These are phyloP conservation scores for Amphiprion ocellaris DNA, from an alignment of 2,113 vertebrate species.

Conservation along the genomic window DNA sequence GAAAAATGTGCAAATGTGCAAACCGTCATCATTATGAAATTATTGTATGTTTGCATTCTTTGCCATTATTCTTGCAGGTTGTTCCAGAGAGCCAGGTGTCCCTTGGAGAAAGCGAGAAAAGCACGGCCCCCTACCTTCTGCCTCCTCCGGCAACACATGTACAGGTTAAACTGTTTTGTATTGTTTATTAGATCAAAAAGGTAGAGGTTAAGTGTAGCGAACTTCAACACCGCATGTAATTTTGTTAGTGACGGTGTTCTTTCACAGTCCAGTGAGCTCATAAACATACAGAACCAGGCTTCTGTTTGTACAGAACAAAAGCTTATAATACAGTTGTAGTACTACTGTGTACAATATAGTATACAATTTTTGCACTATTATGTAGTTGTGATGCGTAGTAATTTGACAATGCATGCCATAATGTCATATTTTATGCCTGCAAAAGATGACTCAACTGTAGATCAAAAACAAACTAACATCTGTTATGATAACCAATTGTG, in stretches of 20 bases:
- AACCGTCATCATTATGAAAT: background rate
- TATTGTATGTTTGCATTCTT: background rate
- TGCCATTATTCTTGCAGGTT: slow-evolving; percentile 73
- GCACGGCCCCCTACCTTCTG: slow-evolving; percentile 41
- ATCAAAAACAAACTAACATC: too few relatives aligned
- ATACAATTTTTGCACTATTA: too few relatives aligned
- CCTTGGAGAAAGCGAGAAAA: slow-evolving; percentile 73
- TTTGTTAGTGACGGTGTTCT: background rate
- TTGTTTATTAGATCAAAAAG: background rate
- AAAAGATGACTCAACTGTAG: too few relatives aligned
- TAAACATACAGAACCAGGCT: background rate
- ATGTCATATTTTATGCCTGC: too few relatives aligned
- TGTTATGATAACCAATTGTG: too few relatives aligned
- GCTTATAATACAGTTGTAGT: too few relatives aligned
- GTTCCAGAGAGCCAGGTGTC: slow-evolving; percentile 91
- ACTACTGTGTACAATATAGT: too few relatives aligned
- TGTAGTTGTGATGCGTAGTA: too few relatives aligned
- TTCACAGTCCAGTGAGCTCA: background rate
- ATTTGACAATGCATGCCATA: too few relatives aligned
- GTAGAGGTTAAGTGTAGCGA: too few relatives aligned
- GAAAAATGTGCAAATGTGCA: background rate
- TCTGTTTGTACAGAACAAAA: background rate
- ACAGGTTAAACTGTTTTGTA: slow-evolving; percentile 50
- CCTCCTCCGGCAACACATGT: slow-evolving; percentile 34
- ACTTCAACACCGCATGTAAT: too few relatives aligned